phyloP scores from a whole-genome alignment of 2,113 vertebrate genomes.

The Muntiacus muntjak region DNA sequence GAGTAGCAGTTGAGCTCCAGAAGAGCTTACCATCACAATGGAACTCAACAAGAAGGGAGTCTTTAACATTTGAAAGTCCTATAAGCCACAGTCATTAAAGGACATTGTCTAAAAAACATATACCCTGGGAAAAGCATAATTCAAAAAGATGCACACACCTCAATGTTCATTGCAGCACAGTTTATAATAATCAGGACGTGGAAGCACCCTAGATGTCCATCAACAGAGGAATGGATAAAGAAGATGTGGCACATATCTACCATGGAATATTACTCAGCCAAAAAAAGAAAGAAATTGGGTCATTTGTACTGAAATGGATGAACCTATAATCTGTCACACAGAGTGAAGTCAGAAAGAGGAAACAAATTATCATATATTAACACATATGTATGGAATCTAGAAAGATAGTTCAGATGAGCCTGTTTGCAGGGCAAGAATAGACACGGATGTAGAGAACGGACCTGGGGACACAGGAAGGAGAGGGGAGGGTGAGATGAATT shows the following conservation, averaged over 20 bases:
- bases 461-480: background rate
- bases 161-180: background rate
- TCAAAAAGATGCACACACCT: background rate
- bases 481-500: background rate
- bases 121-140: background rate
- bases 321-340: background rate
- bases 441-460: background rate
- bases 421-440: background rate
- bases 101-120: background rate
- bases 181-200: background rate
- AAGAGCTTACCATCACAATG: background rate
- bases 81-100: background rate
- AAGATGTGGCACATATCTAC: background rate
- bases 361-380: background rate
- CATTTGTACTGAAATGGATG: background rate
- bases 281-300: background rate
- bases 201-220: background rate
- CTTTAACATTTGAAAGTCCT: background rate
- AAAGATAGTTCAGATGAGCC: background rate
- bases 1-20: background rate
- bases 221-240: background rate
- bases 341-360: background rate
- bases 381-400: background rate
- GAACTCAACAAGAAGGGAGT: background rate
- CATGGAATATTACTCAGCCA: background rate